These are phyloP conservation scores for Gorsachius magnificus DNA, from an alignment of 2,797 vertebrate species.

Conservation along the genomic window DNA sequence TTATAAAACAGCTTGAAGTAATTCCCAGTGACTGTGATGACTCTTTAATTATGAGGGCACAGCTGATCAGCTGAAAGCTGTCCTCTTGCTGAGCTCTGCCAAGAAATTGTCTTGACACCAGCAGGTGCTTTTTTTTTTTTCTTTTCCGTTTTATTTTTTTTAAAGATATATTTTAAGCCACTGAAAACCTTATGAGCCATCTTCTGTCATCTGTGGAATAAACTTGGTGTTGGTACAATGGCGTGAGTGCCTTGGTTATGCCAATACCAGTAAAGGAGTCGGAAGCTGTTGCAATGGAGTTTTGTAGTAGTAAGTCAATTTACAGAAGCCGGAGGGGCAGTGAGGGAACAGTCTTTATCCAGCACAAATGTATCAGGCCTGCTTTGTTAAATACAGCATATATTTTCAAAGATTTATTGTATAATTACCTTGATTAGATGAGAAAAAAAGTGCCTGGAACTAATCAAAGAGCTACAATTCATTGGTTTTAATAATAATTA, in stretches of 20 bases:
- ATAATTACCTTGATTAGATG: slow-evolving; percentile 74
- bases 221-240: neutral
- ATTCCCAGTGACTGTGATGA: neutral
- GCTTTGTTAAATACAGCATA: slow-evolving; percentile 47
- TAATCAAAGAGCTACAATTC: slow-evolving; percentile 67
- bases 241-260: neutral
- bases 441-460: slow-evolving; percentile 44
- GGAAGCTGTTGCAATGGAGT: neutral
- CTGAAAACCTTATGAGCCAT: neutral
- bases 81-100: neutral
- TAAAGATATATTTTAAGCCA: neutral
- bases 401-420: slow-evolving; percentile 45
- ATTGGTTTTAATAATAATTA: slow-evolving; percentile 37
- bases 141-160: neutral
- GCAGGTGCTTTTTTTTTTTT: neutral
- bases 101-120: neutral
- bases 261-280: neutral
- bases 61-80: slow-evolving; percentile 14
- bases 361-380: neutral
- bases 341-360: neutral
- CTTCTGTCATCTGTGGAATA: neutral
- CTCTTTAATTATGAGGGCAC: neutral
- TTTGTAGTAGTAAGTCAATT: neutral
- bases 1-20: neutral
- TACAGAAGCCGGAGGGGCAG: neutral